Evolutionary conservation across 2,888 invertebrate species (phyloP), one percentile per base, ranked within the genome.

Genomic region (Micropterix aruncella): DNA sequence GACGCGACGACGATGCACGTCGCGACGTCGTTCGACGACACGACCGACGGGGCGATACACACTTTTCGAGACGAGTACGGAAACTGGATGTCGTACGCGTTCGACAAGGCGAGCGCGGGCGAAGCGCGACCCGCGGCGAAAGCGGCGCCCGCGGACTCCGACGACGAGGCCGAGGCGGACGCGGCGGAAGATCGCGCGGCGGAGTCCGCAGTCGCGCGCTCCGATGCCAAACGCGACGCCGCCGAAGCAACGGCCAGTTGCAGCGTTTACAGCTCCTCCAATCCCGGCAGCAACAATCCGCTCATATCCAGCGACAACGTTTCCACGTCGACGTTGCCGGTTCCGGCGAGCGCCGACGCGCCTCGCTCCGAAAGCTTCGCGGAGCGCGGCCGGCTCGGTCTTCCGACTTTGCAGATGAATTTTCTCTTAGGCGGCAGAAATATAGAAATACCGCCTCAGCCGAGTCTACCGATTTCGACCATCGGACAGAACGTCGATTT

Each of bases 1-100:
- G 51, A 60, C 48, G 57, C 65, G 0, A 61, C 54, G 5, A 63
- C 54, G 43, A 68, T 67, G 16, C 87, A 89, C 56, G 71, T 87
- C 45, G 89, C 89, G 2, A 79, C 79, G 17, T 83, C 80, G 18
- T 86, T 88, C 55, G 83, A 86, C 45, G 91, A 91, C 56, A 88
- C 88, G 1, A 75, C 73, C 2, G 86, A 89, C 54, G 89, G 88
- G 9, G 85, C 89, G 1, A 82, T 88, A 37, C 90, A 91, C 61
- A 88, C 83, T 59, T 89, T 88, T 56, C 79, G 83, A 60, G 90
- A 91, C 55, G 89, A 90, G 57, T 78, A 79, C 54, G 89, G 88
- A 38, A 84, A 87, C 55, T 90, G 89, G 86, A 77, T 87, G 65
- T 85, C 88, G 1, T 86, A 86, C 55, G 86, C 88, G 0, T 91